Evolutionary conservation across 1,140 invertebrate species (phyloP).

Genomic region (Pseudobourletiella spinata): DNA sequence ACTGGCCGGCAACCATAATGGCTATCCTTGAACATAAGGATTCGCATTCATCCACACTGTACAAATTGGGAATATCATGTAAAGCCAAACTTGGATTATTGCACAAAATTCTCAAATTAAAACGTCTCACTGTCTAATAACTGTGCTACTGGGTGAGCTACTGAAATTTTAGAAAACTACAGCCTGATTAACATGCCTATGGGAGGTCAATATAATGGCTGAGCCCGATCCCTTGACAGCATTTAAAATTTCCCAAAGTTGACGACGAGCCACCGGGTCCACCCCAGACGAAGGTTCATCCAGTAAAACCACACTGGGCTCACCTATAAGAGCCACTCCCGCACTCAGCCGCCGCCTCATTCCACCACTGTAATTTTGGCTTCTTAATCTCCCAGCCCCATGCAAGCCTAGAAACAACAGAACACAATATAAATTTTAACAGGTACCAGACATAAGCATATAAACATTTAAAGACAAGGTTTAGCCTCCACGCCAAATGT

Average conservation of each 20-base stretch:
- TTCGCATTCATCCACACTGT: constrained; percentile 82
- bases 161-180: too few relatives aligned
- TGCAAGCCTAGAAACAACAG: constrained; percentile 37
- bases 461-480: background rate
- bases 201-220: constrained; percentile 35
- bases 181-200: too few relatives aligned
- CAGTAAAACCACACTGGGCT: constrained; percentile 51
- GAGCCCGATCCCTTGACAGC: constrained; percentile 24
- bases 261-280: constrained; percentile 42
- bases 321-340: constrained; percentile 53
- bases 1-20: constrained; percentile 53
- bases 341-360: constrained; percentile 49
- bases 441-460: background rate
- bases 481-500: background rate
- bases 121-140: background rate
- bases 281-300: constrained; percentile 58
- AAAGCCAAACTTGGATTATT: background rate
- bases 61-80: constrained; percentile 15
- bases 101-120: background rate
- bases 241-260: constrained; percentile 40
- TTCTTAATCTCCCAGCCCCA: constrained; percentile 15
- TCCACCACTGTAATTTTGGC: constrained; percentile 25
- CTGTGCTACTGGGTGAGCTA: too few relatives aligned
- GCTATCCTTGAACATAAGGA: constrained; percentile 56
- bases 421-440: constrained; percentile 19